Conservation (phyloP, 1,140 invertebrate species). For the Periplaneta americana region DNA sequence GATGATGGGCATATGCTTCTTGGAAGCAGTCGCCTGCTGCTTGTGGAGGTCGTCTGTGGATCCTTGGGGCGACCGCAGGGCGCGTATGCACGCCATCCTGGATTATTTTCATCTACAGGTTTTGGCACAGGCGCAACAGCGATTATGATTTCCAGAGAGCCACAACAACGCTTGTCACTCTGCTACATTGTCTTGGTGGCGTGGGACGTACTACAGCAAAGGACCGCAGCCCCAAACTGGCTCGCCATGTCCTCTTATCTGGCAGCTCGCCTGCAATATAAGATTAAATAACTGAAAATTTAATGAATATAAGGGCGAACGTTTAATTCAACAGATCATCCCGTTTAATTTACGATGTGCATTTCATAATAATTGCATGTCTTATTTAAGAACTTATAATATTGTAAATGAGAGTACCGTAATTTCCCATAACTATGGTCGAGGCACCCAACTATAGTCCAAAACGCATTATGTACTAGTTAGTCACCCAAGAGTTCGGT, state of each 20-base stretch:
- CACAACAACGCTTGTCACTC: neutral
- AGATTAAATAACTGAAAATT: too few species aligned
- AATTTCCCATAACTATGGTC: too few species aligned
- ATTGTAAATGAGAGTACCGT: too few species aligned
- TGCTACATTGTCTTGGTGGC: neutral
- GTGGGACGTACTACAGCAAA: neutral
- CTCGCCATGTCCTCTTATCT: neutral
- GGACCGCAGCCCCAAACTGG: neutral
- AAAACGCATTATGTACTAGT: too few species aligned
- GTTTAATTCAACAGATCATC: too few species aligned
- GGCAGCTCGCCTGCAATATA: neutral
- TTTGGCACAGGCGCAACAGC: neutral
- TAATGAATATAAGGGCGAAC: too few species aligned
- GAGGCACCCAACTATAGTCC: too few species aligned
- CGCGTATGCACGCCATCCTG: constrained; percentile 38
- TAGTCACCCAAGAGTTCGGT: too few species aligned
- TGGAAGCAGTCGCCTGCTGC: constrained; percentile 31
- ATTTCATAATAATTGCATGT: too few species aligned
- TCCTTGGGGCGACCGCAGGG: constrained; percentile 37
- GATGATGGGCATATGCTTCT: constrained; percentile 28
- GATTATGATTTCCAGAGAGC: neutral
- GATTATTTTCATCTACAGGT: neutral
- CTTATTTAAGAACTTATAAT: too few species aligned
- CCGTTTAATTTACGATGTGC: too few species aligned
- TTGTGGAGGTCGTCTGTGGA: constrained; percentile 35